A percentile compares a stretch with the other conserved stretches of the same genome.
Conservation (phyloP, 2,888 invertebrate species). For the Elysia crispata region DNA sequence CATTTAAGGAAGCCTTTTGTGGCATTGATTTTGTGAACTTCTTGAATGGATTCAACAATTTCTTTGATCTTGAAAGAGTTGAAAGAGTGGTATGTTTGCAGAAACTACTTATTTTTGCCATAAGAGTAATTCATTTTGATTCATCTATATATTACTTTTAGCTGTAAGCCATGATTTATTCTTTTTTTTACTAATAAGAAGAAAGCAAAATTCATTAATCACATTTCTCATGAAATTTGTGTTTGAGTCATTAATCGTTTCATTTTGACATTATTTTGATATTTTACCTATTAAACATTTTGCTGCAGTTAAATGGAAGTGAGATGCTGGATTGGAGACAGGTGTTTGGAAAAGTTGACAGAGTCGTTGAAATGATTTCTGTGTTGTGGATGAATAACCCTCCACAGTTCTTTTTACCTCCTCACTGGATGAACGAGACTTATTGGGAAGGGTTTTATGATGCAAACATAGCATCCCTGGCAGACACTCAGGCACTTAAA, state of each 20-base stretch:
- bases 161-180: no score
- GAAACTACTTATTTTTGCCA: background rate
- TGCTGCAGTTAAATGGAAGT: constrained; percentile 43
- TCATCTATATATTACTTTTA: no score
- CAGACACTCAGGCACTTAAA: background rate
- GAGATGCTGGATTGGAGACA: constrained; percentile 45
- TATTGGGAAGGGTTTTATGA: constrained; percentile 56
- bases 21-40: constrained; percentile 48
- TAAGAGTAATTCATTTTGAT: no score
- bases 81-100: constrained; percentile 43
- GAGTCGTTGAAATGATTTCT: constrained; percentile 36
- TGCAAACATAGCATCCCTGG: constrained; percentile 30
- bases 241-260: no score
- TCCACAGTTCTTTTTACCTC: constrained; percentile 52
- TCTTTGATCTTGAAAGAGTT: constrained; percentile 51
- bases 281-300: background rate
- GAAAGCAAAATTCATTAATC: no score
- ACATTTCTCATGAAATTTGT: no score
- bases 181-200: no score
- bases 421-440: constrained; percentile 54
- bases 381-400: constrained; percentile 47
- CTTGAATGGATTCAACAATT: constrained; percentile 32
- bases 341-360: constrained; percentile 18
- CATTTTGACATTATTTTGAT: background rate
- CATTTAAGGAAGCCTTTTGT: constrained; percentile 60